phyloP scores from a whole-genome alignment of 23 tunicate genomes.

The Trididemnum miniatum region DNA sequence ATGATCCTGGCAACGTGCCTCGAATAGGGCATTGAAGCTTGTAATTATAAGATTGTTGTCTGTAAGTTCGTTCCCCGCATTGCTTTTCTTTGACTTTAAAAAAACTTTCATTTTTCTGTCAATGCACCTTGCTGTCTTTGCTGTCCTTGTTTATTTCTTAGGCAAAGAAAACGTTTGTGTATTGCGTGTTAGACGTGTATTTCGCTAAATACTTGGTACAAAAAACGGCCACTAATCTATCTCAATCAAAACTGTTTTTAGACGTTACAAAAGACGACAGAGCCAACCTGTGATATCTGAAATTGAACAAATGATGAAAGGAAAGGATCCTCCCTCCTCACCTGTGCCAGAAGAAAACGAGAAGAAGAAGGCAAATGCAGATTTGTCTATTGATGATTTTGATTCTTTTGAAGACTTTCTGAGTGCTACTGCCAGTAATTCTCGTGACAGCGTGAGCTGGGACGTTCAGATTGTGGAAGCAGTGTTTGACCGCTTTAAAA shows the following conservation, averaged over 20 bases:
- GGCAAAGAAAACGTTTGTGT: too few species aligned
- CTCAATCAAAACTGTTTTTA: background rate
- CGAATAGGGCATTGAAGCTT: too few species aligned
- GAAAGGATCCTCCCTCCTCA: background rate
- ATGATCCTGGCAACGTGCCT: too few species aligned
- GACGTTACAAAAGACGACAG: conserved; percentile 66
- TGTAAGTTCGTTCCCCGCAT: too few species aligned
- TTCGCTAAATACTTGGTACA: too few species aligned
- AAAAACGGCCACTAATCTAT: too few species aligned
- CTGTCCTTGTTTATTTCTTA: too few species aligned
- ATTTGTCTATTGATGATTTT: conserved; percentile 29
- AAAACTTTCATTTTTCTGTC: too few species aligned
- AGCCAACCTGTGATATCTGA: conserved; percentile 53
- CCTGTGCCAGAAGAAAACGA: background rate
- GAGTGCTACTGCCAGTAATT: conserved; percentile 41
- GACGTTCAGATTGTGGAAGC: conserved; percentile 85
- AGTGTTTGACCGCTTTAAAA: conserved; percentile 57
- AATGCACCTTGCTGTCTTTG: too few species aligned
- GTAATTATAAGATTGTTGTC: too few species aligned
- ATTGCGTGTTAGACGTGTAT: too few species aligned
- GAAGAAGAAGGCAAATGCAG: background rate
- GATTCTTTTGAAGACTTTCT: conserved; percentile 60
- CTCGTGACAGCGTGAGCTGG: conserved; percentile 81
- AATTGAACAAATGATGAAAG: background rate
- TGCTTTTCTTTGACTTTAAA: too few species aligned